Conservation (phyloP, 2,888 invertebrate genomes). For the Nesidiocoris tenuis region DNA sequence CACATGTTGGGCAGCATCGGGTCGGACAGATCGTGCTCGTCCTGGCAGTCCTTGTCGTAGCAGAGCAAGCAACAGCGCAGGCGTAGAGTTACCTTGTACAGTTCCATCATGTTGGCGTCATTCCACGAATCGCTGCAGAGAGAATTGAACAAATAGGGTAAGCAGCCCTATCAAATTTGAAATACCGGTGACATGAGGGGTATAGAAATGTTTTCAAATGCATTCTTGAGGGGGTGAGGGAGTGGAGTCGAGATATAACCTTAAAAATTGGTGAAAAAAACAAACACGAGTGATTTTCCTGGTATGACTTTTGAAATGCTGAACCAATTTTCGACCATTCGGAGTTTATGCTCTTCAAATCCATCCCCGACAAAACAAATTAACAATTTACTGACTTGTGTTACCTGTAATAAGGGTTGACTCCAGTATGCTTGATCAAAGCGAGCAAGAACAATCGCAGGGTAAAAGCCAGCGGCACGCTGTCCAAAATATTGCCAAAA, state of each 20-base stretch:
- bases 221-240: no score
- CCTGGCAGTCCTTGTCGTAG: constrained; percentile 43
- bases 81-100: constrained; percentile 45
- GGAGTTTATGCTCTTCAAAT: no score
- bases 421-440: constrained; percentile 48
- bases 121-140: constrained; percentile 44
- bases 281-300: no score
- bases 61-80: constrained; percentile 43
- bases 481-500: constrained; percentile 47
- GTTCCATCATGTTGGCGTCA: constrained; percentile 42
- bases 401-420: constrained; percentile 47
- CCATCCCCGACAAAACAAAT: no score
- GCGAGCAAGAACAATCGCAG: constrained; percentile 46
- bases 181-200: no score
- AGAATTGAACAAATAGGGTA: no score
- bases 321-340: no score
- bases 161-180: no score
- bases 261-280: no score
- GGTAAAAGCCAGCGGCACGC: constrained; percentile 43
- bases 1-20: constrained; percentile 31
- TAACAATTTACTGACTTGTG: neutral
- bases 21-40: constrained; percentile 26
- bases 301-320: no score
- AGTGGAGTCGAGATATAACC: no score
- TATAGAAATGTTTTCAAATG: no score